Percentiles rank a stretch among this genome's conserved stretches.
Conservation (phyloP, 2,113 vertebrate species). For the Colistium nudipinnis region DNA sequence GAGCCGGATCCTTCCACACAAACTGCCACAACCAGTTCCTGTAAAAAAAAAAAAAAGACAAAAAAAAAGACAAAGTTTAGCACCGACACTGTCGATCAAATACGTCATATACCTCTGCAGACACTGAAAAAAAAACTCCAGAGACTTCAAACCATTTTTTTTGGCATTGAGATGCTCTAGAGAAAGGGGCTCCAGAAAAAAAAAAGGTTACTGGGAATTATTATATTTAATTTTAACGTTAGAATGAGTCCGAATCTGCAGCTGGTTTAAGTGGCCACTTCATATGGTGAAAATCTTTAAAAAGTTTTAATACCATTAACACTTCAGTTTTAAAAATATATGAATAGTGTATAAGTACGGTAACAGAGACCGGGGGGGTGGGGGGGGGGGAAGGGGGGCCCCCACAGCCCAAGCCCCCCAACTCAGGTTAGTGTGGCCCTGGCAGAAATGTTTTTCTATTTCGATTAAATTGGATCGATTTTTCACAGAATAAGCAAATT, state of each 20-base stretch:
- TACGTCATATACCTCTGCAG: conserved; percentile 14
- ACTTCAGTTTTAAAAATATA: too few relatives aligned
- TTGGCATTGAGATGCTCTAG: not conserved
- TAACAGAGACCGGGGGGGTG: not conserved
- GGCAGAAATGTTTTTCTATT: not conserved
- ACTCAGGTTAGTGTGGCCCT: not conserved
- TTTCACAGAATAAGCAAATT: not conserved
- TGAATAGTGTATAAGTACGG: not conserved
- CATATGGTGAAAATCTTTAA: too few relatives aligned
- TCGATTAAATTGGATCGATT: not conserved
- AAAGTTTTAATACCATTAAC: too few relatives aligned
- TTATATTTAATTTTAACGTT: too few relatives aligned
- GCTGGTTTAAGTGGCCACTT: too few relatives aligned
- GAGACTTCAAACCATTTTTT: too few relatives aligned
- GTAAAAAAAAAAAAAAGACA: conserved; percentile 18
- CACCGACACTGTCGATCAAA: not conserved
- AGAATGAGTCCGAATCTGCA: too few relatives aligned
- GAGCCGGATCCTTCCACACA: not conserved
- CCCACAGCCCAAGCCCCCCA: not conserved
- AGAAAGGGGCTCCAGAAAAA: not conserved
- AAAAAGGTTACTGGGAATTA: not conserved
- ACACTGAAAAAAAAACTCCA: not conserved
- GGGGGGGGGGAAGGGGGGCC: not conserved
- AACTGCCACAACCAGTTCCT: conserved; percentile 43
- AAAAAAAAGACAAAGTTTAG: conserved; percentile 8